A percentile compares a stretch with the other conserved stretches of the same genome.
Conservation (phyloP, 2,888 invertebrate genomes). For the Cheilosia impressa region DNA sequence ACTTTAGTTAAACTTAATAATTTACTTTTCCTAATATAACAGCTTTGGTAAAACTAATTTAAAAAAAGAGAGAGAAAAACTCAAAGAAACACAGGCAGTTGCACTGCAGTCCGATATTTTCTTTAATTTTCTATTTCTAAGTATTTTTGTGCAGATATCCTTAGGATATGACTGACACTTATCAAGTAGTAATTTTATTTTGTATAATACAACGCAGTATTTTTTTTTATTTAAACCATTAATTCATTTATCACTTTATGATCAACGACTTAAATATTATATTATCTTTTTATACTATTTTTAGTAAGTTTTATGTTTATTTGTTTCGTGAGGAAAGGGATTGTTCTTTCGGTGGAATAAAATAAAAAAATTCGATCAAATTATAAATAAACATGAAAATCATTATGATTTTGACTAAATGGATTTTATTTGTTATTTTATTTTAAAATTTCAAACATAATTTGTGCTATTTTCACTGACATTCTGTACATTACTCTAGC, state of each 20-base stretch:
- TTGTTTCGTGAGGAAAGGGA: too few species aligned
- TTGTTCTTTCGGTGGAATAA: too few species aligned
- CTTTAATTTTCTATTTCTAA: constrained; percentile 26
- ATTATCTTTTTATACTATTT: not conserved
- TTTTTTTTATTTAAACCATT: constrained; percentile 8
- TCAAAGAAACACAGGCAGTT: constrained; percentile 41
- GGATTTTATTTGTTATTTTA: too few species aligned
- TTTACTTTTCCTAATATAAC: constrained; percentile 10
- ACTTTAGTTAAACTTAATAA: constrained; percentile 7
- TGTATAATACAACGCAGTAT: not conserved
- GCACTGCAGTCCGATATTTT: constrained; percentile 39
- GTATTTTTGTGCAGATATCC: constrained; percentile 59
- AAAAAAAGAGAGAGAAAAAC: not conserved
- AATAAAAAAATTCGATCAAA: too few species aligned
- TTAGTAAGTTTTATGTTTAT: not conserved
- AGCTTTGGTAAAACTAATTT: constrained; percentile 5
- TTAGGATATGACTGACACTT: constrained; percentile 57
- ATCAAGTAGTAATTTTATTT: constrained; percentile 7
- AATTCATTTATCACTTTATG: constrained; percentile 33
- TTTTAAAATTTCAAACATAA: too few species aligned
- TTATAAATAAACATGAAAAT: too few species aligned
- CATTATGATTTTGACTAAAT: too few species aligned
- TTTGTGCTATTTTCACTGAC: too few species aligned
- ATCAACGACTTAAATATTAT: constrained; percentile 9
- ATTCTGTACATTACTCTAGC: too few species aligned